Conservation (phyloP, 1,140 invertebrate genomes). For the Paramacrobiotus metropolitanus region DNA sequence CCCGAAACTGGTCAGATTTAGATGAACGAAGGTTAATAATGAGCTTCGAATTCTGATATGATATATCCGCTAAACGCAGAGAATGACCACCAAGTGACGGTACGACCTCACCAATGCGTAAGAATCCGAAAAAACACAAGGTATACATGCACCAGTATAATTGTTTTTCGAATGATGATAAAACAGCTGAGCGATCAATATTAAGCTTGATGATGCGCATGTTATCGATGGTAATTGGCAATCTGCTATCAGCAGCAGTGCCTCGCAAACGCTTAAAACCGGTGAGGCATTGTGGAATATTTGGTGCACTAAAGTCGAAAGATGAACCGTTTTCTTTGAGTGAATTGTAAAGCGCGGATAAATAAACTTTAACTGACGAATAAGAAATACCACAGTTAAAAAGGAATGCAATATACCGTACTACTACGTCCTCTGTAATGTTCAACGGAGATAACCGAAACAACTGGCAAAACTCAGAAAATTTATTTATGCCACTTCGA, state of each 20-base stretch:
- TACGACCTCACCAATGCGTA: background rate
- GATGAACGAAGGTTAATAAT: no score
- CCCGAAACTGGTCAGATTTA: no score
- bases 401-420: background rate
- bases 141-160: background rate
- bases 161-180: background rate
- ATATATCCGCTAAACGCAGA: no score
- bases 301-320: background rate
- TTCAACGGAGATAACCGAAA: background rate
- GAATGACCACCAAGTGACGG: no score
- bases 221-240: background rate
- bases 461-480: background rate
- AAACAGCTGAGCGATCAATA: background rate
- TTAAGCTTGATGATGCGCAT: background rate
- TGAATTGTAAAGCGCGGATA: background rate
- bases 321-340: background rate
- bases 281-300: background rate
- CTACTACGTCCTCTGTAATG: background rate
- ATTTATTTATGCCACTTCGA: background rate
- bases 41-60: no score
- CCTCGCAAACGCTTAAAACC: background rate
- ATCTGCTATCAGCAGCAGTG: background rate
- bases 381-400: background rate
- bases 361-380: background rate
- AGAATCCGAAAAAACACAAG: background rate